Evolutionary conservation across 1,140 invertebrate genomes (phyloP).

Genomic region (Drosophila neocordata): DNA sequence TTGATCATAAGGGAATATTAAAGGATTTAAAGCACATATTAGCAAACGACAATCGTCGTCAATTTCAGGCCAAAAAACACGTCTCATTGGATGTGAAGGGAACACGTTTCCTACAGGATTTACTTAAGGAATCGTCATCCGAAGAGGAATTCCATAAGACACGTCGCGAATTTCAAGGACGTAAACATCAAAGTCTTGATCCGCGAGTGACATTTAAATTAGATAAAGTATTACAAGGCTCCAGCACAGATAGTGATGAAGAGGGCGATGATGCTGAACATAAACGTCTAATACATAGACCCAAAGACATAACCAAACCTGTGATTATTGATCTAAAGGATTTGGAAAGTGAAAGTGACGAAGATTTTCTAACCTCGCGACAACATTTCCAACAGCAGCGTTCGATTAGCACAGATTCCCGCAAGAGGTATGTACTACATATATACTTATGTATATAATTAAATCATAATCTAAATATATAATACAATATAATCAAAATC

Average conservation of each 20-base stretch:
- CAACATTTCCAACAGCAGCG: slow-evolving; percentile 79
- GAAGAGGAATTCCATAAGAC: slow-evolving; percentile 81
- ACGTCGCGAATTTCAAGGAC: slow-evolving; percentile 77
- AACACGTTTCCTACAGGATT: slow-evolving; percentile 69
- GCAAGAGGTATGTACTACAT: slow-evolving; percentile 70
- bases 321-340: slow-evolving; percentile 82
- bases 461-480: neutral
- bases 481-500: neutral
- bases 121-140: slow-evolving; percentile 78
- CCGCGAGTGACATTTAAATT: slow-evolving; percentile 79
- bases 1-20: slow-evolving; percentile 82
- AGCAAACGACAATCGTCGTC: slow-evolving; percentile 73
- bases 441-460: too few species aligned
- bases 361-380: slow-evolving; percentile 69
- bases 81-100: slow-evolving; percentile 80
- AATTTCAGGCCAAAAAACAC: slow-evolving; percentile 82
- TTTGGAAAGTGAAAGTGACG: slow-evolving; percentile 80
- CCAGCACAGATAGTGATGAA: slow-evolving; percentile 78
- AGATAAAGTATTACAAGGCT: slow-evolving; percentile 75
- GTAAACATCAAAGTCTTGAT: slow-evolving; percentile 82
- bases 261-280: slow-evolving; percentile 80
- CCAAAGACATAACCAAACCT: slow-evolving; percentile 82
- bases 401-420: slow-evolving; percentile 80
- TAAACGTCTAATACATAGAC: slow-evolving; percentile 74
- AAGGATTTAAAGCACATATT: slow-evolving; percentile 78